Evolutionary conservation across 2,888 invertebrate genomes (phyloP).

Genomic region (Hetaerina titia): DNA sequence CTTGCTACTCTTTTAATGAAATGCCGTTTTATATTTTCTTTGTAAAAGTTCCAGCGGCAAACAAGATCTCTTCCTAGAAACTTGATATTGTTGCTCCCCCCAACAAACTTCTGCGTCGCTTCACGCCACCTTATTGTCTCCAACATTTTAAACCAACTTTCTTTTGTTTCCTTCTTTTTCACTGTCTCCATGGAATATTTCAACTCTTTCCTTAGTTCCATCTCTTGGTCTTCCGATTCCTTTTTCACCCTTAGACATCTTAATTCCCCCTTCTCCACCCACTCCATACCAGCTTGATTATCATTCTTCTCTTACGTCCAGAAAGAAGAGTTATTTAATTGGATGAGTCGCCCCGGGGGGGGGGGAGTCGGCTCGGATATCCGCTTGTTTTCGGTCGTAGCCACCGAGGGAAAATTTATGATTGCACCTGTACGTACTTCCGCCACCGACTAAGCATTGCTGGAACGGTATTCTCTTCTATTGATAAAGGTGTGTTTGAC

Average conservation of each 20-base stretch:
- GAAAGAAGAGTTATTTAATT: not conserved
- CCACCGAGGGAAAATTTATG: not conserved
- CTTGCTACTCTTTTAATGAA: not conserved
- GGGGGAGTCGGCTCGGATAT: no score
- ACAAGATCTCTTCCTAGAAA: not conserved
- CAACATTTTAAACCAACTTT: slow-evolving; percentile 1
- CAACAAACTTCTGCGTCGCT: slow-evolving; percentile 2
- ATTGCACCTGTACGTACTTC: not conserved
- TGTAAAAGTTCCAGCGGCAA: not conserved
- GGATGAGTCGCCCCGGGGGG: not conserved
- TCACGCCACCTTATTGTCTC: slow-evolving; percentile 1
- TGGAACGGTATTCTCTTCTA: no score
- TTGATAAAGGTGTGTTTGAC: no score
- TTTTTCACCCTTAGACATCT: not conserved
- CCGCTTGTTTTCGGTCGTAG: not conserved
- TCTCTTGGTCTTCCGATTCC: not conserved
- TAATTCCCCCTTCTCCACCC: not conserved
- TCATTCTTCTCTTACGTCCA: not conserved
- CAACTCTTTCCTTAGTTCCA: slow-evolving; percentile 5
- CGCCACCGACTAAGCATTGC: no score
- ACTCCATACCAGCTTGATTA: not conserved
- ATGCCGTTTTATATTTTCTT: not conserved
- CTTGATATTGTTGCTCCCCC: not conserved
- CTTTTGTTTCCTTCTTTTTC: not conserved
- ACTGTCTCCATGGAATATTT: not conserved